Base-by-base conservation (phyloP, 2,888 invertebrate species). In the Cordylochernes scorpioides region DNA sequence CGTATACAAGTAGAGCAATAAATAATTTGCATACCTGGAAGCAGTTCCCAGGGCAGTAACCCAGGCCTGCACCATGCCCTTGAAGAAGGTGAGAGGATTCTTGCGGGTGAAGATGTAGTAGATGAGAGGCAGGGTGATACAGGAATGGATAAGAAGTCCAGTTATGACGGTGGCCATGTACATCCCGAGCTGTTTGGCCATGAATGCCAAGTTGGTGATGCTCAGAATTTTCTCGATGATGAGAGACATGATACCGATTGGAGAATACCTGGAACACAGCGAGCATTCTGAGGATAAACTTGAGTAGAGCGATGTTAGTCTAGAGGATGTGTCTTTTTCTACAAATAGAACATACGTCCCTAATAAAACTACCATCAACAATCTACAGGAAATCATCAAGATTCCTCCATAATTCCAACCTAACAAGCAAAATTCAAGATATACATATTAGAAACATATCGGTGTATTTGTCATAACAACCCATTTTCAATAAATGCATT, bases 171-270 rank as follows among this genome's bases (percentile, higher is more conserved):
- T 60, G 21, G 65, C 42, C 61, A 68, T 65, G 49, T 67, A 68
- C 40, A 66, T 49, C 12, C 65, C 66, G 26, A 68, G 52, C 53
- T 61, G 60, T 38, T 58, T 54, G 0, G 63, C 64, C 4, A 64
- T 64, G 19, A 57, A 59, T n/a, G 54, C 57, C 34, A 68, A 50
- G 48, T 67, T 60, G 19, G 53, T 51, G 34, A 67, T 64, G 24
- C 57, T 60, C 54, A 69, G 58, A 36, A 69, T 62, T 49, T 67
- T 68, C 19, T 66, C 67, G 30, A 61, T 59, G 36, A 69, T 66
- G 34, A 68, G 50, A 41, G 64, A 67, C 59, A 65, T 60, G 44
- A 68, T 67, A 40, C 68, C 68, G 41, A 68, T 53, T 4, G 68
- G 68, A 16, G 68, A 65, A 44, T 65, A 68, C 65, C 65, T 66